These are phyloP conservation scores for Aromia moschata DNA, from an alignment of 2,888 invertebrate genomes.

Conservation along the genomic window DNA sequence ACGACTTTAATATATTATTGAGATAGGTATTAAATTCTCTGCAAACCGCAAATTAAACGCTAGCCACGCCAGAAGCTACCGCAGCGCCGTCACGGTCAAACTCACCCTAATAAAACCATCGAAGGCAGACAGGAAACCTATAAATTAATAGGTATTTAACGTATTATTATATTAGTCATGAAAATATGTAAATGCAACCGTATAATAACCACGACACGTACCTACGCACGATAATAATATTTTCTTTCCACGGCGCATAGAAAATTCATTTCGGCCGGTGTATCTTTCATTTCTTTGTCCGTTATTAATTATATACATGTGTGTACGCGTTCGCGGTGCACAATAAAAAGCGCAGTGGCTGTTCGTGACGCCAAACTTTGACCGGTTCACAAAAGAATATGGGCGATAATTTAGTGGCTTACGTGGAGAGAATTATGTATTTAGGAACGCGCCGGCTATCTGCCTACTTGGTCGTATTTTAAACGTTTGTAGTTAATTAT, in stretches of 20 bases:
- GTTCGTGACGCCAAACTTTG: not conserved
- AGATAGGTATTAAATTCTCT: no score
- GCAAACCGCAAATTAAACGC: no score
- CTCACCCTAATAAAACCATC: slow-evolving; percentile 1
- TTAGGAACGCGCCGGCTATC: no score
- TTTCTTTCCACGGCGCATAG: slow-evolving; percentile 29
- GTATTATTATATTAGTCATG: slow-evolving; percentile 17
- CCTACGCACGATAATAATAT: slow-evolving; percentile 17
- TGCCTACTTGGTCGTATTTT: no score
- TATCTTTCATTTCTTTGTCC: slow-evolving; percentile 23
- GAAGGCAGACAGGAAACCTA: slow-evolving; percentile 24
- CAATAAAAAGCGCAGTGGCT: slow-evolving; percentile 8
- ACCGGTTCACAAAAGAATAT: not conserved
- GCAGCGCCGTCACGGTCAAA: not conserved
- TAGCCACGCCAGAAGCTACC: no score
- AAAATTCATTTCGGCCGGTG: slow-evolving; percentile 33
- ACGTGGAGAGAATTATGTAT: no score
- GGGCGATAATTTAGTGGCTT: not conserved
- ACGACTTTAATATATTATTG: no score
- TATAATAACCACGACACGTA: slow-evolving; percentile 18
- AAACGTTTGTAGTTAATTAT: no score
- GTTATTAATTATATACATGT: slow-evolving; percentile 19
- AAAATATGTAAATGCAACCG: slow-evolving; percentile 25
- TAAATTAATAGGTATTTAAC: slow-evolving; percentile 25
- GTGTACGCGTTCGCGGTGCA: not conserved